Base-by-base conservation (phyloP, 2,113 vertebrate species). In the Danionella cerebrum region DNA sequence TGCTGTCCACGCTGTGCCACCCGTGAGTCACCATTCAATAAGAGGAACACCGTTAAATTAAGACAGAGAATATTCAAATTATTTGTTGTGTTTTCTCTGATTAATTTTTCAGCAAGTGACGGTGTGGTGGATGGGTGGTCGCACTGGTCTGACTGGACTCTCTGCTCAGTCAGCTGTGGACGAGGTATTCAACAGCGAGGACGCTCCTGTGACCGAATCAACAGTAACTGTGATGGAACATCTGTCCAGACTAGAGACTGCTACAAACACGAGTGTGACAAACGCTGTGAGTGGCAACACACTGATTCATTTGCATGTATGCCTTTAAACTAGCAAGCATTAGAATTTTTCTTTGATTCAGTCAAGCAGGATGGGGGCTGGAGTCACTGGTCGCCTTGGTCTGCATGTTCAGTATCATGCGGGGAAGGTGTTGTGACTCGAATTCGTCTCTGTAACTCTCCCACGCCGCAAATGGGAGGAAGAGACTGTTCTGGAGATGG, bases 311-410 rank as follows among this genome's bases (percentile, higher is more conserved):
- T 31, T 31, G 29, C 29, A 31, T 31, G 29, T 31, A 33, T 33
- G 29, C 9, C 29, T 33, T 5, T 6, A 6, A 33, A 6, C 29
- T 9, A 33, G 22, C 38, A 19, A 1, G 42, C 1, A 2, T 29
- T n/a, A 45, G 8, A 19, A 2, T 11, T 21, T 14, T 13, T 19
- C 62, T 11, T 60, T 24, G 9, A 53, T 70, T 7, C 36, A 99
- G 96, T 99, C 87, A 96, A 92, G 80, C 96, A 98, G 84, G 93
- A 99, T 75, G 96, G 96, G 18, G 90, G 90, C 51, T 99, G 96
- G 96, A 98, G 96, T 84, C 94, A 98, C 74, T 99, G 96, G 96
- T 99, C 96, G 0, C 96, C 96, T 0, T 99, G 96, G 96, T 98
- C 96, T 0, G 97, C 96, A 0, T 99, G 96, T 74, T 97, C 96